Conservation (phyloP, 2,797 vertebrate species). For the Fistularia commersonii region DNA sequence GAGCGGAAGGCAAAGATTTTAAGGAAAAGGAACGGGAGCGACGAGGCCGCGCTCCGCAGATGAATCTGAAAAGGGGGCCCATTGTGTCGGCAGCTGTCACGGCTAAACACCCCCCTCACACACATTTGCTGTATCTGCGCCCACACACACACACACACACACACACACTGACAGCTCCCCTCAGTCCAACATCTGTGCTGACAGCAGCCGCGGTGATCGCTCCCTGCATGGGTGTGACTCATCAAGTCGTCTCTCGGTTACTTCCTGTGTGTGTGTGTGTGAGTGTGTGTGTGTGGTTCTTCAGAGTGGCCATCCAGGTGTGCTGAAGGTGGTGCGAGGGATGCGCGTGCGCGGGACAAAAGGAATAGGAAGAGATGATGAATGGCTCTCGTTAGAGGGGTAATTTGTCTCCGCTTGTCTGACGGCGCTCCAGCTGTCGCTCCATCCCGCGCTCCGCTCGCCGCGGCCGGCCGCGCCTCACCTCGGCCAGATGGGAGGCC, state of each 20-base stretch:
- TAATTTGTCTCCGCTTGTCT: slow-evolving; percentile 86
- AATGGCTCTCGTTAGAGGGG: slow-evolving; percentile 83
- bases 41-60: slow-evolving; percentile 51
- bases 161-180: slow-evolving; percentile 71
- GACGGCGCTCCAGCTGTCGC: slow-evolving; percentile 84
- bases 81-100: slow-evolving; percentile 75
- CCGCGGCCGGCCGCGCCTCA: slow-evolving; percentile 66
- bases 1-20: slow-evolving; percentile 26
- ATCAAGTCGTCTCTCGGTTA: slow-evolving; percentile 44
- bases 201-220: slow-evolving; percentile 75
- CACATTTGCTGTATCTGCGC: slow-evolving; percentile 8
- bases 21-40: slow-evolving; percentile 7
- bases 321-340: slow-evolving; percentile 43
- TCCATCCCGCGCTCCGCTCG: slow-evolving; percentile 70
- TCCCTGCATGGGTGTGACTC: slow-evolving; percentile 63
- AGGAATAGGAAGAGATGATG: slow-evolving; percentile 76
- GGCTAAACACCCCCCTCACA: slow-evolving; percentile 70
- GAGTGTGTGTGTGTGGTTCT: slow-evolving; percentile 8
- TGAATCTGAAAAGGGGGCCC: slow-evolving; percentile 66
- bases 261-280: slow-evolving; percentile 28
- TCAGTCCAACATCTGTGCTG: slow-evolving; percentile 77
- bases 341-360: slow-evolving; percentile 37
- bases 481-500: slow-evolving; percentile 78
- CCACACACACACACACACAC: slow-evolving; percentile 32
- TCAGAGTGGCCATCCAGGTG: slow-evolving; percentile 47